Evolutionary conservation across 2,888 invertebrate species (phyloP).

Genomic region (Drosophila siamana): DNA sequence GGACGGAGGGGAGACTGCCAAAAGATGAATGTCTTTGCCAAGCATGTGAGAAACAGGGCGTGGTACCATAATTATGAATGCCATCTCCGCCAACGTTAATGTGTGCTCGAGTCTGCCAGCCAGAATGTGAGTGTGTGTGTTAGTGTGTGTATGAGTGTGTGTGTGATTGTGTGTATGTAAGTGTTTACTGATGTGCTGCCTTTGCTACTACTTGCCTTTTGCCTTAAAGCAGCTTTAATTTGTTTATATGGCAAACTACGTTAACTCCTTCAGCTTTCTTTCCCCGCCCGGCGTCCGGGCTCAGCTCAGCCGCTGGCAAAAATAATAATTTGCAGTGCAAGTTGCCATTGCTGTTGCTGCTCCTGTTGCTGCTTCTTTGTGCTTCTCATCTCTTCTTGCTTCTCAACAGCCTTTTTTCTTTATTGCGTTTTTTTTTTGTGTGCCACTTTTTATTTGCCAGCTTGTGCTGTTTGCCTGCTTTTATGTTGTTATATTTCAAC

Average conservation of each 20-base stretch:
- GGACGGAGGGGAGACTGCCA: conserved; percentile 40
- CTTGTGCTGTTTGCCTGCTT: conserved; percentile 38
- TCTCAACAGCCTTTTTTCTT: conserved; percentile 20
- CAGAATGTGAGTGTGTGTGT: neutral
- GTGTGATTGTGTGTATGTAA: conserved; percentile 1
- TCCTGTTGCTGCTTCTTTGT: conserved; percentile 13
- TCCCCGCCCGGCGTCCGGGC: neutral
- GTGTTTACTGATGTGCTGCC: conserved; percentile 13
- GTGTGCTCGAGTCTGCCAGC: conserved; percentile 8
- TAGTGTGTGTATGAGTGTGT: neutral
- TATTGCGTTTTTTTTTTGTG: conserved; percentile 19
- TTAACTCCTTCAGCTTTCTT: conserved; percentile 11
- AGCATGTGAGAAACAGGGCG: conserved; percentile 47
- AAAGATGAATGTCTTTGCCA: conserved; percentile 64
- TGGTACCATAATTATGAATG: conserved; percentile 73
- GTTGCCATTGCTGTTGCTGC: conserved; percentile 43
- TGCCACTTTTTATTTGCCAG: conserved; percentile 43
- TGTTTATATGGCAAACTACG: conserved; percentile 31
- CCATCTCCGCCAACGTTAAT: conserved; percentile 55
- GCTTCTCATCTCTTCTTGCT: conserved; percentile 28
- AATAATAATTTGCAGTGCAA: conserved; percentile 78
- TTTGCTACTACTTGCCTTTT: neutral
- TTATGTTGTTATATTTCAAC: conserved; percentile 60
- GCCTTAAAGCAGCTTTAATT: conserved; percentile 60
- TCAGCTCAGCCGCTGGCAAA: conserved; percentile 51